A percentile compares a stretch with the other conserved stretches of the same genome.
These are phyloP conservation scores for Syncerus caffer DNA, from an alignment of 2,797 vertebrate genomes.

Conservation along the genomic window DNA sequence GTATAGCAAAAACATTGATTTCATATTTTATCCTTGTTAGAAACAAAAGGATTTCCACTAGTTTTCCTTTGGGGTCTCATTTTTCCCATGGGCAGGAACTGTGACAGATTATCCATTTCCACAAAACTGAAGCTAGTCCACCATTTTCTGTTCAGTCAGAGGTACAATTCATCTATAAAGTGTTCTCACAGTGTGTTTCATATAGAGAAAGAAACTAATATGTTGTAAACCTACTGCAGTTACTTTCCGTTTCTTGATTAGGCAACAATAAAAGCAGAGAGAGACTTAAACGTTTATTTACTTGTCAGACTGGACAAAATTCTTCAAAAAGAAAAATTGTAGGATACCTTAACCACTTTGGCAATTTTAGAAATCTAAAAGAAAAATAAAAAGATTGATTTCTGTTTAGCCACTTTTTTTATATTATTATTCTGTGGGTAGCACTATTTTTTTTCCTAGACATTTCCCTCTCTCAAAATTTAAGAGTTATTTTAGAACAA, in stretches of 20 bases:
- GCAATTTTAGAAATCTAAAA: slow-evolving; percentile 18
- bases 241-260: slow-evolving; percentile 62
- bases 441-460: background rate
- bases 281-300: slow-evolving; percentile 73
- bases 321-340: slow-evolving; percentile 76
- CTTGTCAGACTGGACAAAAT: slow-evolving; percentile 76
- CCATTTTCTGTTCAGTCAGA: slow-evolving; percentile 9
- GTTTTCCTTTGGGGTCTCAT: slow-evolving; percentile 73
- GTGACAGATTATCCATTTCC: slow-evolving; percentile 82
- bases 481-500: slow-evolving; percentile 30
- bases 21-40: slow-evolving; percentile 1
- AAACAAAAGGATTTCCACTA: slow-evolving; percentile 47
- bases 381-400: slow-evolving; percentile 29
- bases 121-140: slow-evolving; percentile 53
- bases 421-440: background rate
- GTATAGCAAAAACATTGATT: background rate
- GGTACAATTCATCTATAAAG: slow-evolving; percentile 76
- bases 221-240: slow-evolving; percentile 63
- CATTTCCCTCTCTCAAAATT: background rate
- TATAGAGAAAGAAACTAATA: slow-evolving; percentile 64
- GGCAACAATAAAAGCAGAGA: slow-evolving; percentile 46
- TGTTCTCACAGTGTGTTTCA: slow-evolving; percentile 65
- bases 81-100: slow-evolving; percentile 75
- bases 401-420: background rate
- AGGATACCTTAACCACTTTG: slow-evolving; percentile 30